Conservation (phyloP, 2,113 vertebrate genomes). For the Vulpes ferrilata region DNA sequence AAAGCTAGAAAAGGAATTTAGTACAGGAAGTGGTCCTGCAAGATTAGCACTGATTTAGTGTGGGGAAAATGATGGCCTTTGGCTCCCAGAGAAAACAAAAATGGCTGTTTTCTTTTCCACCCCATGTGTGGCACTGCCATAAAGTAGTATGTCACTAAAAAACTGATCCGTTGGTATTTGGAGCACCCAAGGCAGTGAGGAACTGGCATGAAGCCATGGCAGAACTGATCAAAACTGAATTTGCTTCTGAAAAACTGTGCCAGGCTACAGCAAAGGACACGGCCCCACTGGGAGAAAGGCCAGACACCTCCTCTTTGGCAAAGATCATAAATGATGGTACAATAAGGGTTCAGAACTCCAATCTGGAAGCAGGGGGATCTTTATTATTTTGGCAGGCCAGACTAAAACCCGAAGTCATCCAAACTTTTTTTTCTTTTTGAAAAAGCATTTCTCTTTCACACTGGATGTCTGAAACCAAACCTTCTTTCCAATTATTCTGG, state of each 20-base stretch:
- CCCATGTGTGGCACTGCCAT: background rate
- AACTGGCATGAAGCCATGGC: background rate
- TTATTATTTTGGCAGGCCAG: slow-evolving; percentile 41
- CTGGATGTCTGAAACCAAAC: background rate
- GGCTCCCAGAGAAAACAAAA: background rate
- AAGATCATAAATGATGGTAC: background rate
- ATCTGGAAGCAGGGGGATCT: background rate
- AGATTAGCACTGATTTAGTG: background rate
- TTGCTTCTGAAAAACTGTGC: slow-evolving; percentile 26
- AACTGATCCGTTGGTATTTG: background rate
- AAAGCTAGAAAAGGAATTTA: slow-evolving; percentile 42
- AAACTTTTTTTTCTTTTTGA: slow-evolving; percentile 1
- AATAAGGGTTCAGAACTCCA: background rate
- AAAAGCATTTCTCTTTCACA: slow-evolving; percentile 10
- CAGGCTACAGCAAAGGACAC: background rate
- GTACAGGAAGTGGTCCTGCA: background rate
- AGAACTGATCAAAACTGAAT: slow-evolving; percentile 2
- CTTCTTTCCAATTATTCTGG: background rate
- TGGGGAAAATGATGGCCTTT: background rate
- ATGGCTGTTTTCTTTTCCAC: accelerated
- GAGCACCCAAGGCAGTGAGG: slow-evolving; percentile 19
- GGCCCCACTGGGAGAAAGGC: slow-evolving; percentile 12
- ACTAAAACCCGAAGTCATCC: background rate
- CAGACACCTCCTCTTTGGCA: background rate
- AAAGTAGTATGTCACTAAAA: background rate